Percentiles rank a stretch among this genome's conserved stretches.
phyloP scores from a whole-genome alignment of 2,113 vertebrate species.

The Bucco capensis region DNA sequence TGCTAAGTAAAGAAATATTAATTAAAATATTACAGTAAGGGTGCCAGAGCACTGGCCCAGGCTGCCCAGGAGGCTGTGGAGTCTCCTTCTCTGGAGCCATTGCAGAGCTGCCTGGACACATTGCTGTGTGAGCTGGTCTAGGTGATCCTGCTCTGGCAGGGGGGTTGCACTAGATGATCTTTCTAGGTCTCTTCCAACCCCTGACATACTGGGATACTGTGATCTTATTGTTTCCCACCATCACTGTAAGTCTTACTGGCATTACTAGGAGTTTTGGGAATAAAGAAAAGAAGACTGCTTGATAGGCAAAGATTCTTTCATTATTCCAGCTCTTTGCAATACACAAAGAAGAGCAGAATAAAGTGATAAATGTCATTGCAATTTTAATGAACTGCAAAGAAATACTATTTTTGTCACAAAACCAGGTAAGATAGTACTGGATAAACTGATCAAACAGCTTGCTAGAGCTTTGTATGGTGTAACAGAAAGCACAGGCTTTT shows the following conservation, averaged over 20 bases:
- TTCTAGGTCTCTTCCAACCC: no score
- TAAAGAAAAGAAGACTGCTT: not conserved
- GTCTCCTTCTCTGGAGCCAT: no score
- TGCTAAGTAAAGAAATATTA: not conserved
- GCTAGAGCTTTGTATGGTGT: not conserved
- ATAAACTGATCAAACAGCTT: slow-evolving; percentile 5
- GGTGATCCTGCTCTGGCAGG: no score
- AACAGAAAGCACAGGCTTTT: not conserved
- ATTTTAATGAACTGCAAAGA: not conserved
- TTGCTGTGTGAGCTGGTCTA: no score
- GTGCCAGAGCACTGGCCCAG: no score
- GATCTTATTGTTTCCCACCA: not conserved
- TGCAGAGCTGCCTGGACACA: no score
- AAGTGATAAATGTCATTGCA: not conserved
- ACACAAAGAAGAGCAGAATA: slow-evolving; percentile 24
- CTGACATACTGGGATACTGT: no score
- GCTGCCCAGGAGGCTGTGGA: no score
- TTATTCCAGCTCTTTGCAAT: slow-evolving; percentile 11
- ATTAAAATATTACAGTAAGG: no score
- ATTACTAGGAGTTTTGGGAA: not conserved
- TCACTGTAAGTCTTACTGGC: not conserved
- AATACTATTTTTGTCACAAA: slow-evolving; percentile 9
- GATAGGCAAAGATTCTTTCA: slow-evolving; percentile 3
- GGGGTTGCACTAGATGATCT: no score
- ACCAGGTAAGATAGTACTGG: not conserved